Conservation (phyloP, 2,888 invertebrate genomes). For the Cactoblastis cactorum region DNA sequence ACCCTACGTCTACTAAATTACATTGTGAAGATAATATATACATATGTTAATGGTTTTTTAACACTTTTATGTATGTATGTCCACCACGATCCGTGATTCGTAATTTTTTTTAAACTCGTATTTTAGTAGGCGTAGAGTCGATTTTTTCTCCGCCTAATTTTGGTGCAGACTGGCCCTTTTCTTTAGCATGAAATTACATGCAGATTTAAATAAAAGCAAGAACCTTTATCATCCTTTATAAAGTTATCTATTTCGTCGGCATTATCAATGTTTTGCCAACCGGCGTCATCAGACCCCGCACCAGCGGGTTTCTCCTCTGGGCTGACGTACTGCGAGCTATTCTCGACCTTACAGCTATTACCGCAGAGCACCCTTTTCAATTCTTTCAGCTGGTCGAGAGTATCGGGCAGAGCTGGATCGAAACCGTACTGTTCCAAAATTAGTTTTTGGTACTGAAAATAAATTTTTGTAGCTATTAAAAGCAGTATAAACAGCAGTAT, state of each 20-base stretch:
- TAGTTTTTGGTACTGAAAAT: constrained; percentile 34
- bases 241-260: constrained; percentile 40
- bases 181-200: too few relatives aligned
- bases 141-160: too few relatives aligned
- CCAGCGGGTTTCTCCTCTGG: constrained; percentile 18
- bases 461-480: constrained; percentile 6
- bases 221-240: constrained; percentile 20
- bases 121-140: too few relatives aligned
- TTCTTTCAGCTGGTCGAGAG: constrained; percentile 30
- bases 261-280: constrained; percentile 47
- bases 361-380: constrained; percentile 31
- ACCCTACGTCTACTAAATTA: too few relatives aligned
- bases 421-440: constrained; percentile 35
- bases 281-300: constrained; percentile 27
- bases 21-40: too few relatives aligned
- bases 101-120: too few relatives aligned
- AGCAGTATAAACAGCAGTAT: too few relatives aligned
- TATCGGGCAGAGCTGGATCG: constrained; percentile 30
- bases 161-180: too few relatives aligned
- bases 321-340: constrained; percentile 32
- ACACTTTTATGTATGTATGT: too few relatives aligned
- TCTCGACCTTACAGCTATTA: constrained; percentile 30
- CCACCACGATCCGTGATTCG: too few relatives aligned
- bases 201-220: too few relatives aligned
- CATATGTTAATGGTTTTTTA: too few relatives aligned